Percentiles rank a stretch among this genome's conserved stretches.
Conservation (phyloP, 2,797 vertebrate species). For the Sebastes variabilis region DNA sequence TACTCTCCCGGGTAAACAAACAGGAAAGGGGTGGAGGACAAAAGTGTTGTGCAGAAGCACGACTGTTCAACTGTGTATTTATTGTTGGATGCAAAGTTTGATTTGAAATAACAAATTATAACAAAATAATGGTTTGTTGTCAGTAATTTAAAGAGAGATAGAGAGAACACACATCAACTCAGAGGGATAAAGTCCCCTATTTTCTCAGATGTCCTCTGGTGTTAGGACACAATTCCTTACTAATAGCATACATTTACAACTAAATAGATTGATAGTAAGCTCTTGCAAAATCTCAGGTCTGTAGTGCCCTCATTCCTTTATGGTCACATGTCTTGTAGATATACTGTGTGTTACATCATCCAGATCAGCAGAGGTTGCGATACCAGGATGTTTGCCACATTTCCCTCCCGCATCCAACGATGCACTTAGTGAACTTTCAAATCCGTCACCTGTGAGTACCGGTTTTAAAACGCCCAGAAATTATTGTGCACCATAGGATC, state of each 20-base stretch:
- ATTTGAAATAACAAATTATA: neutral
- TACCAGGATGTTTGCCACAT: conserved; percentile 44
- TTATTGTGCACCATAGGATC: neutral
- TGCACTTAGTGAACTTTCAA: conserved; percentile 25
- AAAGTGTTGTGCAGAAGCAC: conserved; percentile 1
- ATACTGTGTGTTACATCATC: conserved; percentile 17
- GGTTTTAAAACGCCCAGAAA: conserved; percentile 20
- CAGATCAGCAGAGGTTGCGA: conserved; percentile 25
- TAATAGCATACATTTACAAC: neutral
- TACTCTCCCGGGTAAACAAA: conserved; percentile 66
- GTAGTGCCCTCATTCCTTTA: neutral
- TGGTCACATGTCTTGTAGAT: conserved; percentile 18
- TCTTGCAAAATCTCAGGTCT: neutral
- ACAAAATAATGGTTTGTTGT: neutral
- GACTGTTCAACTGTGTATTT: conserved; percentile 13
- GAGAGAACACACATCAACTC: neutral
- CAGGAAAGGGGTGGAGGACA: conserved; percentile 53
- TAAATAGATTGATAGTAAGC: neutral
- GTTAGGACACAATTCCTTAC: neutral
- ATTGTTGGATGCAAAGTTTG: neutral
- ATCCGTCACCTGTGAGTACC: conserved; percentile 41
- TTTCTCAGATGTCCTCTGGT: neutral
- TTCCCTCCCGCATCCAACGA: conserved; percentile 13
- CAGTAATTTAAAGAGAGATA: neutral
- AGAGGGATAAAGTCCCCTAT: neutral